Evolutionary conservation across 2,113 vertebrate species (phyloP), one percentile per base, ranked within the genome.

Genomic region (Syrmaticus mikado): DNA sequence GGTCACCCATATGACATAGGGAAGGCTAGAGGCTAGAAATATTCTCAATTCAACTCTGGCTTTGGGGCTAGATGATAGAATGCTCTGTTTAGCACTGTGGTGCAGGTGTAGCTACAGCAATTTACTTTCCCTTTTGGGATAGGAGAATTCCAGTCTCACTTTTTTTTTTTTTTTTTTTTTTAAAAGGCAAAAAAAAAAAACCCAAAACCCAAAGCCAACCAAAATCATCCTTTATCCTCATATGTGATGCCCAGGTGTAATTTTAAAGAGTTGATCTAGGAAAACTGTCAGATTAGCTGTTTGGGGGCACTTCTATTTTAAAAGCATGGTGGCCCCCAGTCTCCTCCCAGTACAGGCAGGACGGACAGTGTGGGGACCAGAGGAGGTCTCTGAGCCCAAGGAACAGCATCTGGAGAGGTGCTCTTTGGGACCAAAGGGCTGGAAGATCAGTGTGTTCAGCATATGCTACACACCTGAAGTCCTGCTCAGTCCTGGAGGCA

Each of bases 381-480:
- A 74, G 11, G 6, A 13, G 9, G 8, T 41, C 55, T 73, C 18
- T 1, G 1, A 57, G 6, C 48, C 30, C 30, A n/a, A 27, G 78
- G 36, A 78, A 8, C 14, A 27, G 10, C 15, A 18, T 11, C 32
- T 16, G 80, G 50, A 32, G 36, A 46, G 76, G 64, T 32, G 3
- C 2, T 74, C 10, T 27, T 74, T 66, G 50, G 64, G n/a, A 50
- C 10, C 19, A 30, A 36, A 70, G 60, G 28, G 3, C n/a, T 58
- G 30, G 28, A 36, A 85, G 53, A 5, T 25, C 4, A 1, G 2
- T 14, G 10, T 14, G 5, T 43, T 86, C 78, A 40, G 16, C 16
- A 4, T 5, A 16, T 78, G 57, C 11, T 46, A 21, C 25, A 0
- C 2, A 12, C 25, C 19, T 3, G 0, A 15, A 28, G 80, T 5